Conservation (phyloP, 2,888 invertebrate species). For the Tipula confusa region DNA sequence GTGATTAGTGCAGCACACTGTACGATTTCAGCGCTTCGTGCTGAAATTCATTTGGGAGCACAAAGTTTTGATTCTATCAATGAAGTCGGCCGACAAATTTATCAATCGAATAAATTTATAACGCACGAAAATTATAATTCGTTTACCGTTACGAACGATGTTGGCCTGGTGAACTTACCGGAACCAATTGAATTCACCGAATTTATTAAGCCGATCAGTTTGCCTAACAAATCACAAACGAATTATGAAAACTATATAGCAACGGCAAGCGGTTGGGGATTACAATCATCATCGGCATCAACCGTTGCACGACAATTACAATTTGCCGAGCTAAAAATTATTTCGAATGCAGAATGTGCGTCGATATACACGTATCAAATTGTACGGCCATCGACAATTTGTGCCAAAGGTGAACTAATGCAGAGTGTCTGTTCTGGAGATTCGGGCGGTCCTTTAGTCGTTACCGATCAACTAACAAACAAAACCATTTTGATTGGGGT, state of each 20-base stretch:
- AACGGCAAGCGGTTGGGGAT: constrained; percentile 48
- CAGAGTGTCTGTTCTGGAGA: constrained; percentile 48
- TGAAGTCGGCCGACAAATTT: constrained; percentile 42
- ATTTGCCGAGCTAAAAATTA: constrained; percentile 45
- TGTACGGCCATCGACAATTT: constrained; percentile 44
- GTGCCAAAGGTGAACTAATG: constrained; percentile 45
- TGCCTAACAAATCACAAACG: constrained; percentile 39
- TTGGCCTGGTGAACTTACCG: constrained; percentile 46
- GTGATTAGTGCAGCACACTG: constrained; percentile 49
- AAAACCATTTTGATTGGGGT: constrained; percentile 42
- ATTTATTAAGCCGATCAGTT: constrained; percentile 43
- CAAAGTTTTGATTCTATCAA: constrained; percentile 42
- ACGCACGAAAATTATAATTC: constrained; percentile 45
- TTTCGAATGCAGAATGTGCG: constrained; percentile 44
- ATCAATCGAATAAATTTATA: constrained; percentile 44
- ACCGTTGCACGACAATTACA: constrained; percentile 45
- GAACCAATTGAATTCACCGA: constrained; percentile 41
- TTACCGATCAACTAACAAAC: constrained; percentile 41
- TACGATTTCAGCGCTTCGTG: constrained; percentile 35
- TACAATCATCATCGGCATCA: constrained; percentile 29
- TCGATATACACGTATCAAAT: constrained; percentile 43
- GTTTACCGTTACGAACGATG: constrained; percentile 45
- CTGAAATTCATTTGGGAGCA: constrained; percentile 46
- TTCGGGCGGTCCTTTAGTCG: constrained; percentile 47
- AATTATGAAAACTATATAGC: constrained; percentile 42